Evolutionary conservation across 2,113 vertebrate species (phyloP).

Genomic region (Apaloderma vittatum): DNA sequence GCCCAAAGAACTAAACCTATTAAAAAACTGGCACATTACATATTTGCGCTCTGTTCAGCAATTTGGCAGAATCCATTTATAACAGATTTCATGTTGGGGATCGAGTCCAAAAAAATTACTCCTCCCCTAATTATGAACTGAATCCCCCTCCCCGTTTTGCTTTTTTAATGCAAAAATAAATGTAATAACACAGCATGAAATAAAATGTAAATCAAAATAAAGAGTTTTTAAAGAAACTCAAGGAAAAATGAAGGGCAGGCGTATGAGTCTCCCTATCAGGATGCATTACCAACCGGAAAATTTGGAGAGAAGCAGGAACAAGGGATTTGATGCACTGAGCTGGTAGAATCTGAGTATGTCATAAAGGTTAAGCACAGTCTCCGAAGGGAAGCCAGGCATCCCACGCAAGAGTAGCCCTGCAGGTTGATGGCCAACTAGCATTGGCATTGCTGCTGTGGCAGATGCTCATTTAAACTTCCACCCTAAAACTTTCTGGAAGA

Average conservation of each 20-base stretch:
- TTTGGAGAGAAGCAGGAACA: conserved; percentile 42
- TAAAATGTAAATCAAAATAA: conserved; percentile 18
- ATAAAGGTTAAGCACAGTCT: conserved; percentile 50
- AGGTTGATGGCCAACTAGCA: conserved; percentile 43
- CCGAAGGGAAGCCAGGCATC: conserved; percentile 53
- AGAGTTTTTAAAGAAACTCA: neutral
- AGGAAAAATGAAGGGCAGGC: neutral
- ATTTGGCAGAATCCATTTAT: conserved; percentile 80
- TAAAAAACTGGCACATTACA: conserved; percentile 77
- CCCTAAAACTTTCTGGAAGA: conserved; percentile 60
- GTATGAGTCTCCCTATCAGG: neutral
- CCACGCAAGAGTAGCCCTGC: conserved; percentile 53
- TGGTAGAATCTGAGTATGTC: conserved; percentile 55
- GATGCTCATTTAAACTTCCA: conserved; percentile 87
- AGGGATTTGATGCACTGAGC: conserved; percentile 58
- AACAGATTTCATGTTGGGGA: conserved; percentile 80
- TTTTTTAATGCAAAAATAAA: neutral
- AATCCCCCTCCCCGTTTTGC: neutral
- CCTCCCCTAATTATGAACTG: conserved; percentile 78
- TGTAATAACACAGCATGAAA: neutral
- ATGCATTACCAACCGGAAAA: conserved; percentile 59
- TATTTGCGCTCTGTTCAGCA: conserved; percentile 68
- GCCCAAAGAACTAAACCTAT: conserved; percentile 74
- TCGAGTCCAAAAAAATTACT: conserved; percentile 76
- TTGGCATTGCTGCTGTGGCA: conserved; percentile 77